A percentile compares a stretch with the other conserved stretches of the same genome.
Conservation (phyloP, 2,797 vertebrate species). For the Fundulus diaphanus region DNA sequence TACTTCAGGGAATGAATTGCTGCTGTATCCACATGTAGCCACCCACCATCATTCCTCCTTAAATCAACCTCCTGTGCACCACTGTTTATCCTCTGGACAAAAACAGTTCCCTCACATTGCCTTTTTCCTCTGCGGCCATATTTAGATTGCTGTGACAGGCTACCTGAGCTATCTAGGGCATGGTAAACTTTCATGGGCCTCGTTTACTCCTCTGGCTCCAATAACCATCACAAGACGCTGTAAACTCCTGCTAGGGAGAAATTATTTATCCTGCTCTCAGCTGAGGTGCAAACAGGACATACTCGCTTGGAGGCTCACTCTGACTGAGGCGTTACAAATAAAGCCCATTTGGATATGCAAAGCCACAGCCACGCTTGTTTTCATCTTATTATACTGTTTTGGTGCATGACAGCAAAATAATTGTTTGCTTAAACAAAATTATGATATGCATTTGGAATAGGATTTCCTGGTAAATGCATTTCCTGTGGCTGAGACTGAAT, state of each 20-base stretch:
- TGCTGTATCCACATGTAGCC: conserved; percentile 35
- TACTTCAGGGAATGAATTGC: conserved; percentile 13
- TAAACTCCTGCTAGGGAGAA: conserved; percentile 42
- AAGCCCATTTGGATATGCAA: conserved; percentile 35
- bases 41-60: conserved; percentile 48
- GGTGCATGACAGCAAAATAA: conserved; percentile 24
- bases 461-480: conserved; percentile 43
- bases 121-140: conserved; percentile 47
- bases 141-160: conserved; percentile 73
- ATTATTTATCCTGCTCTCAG: conserved; percentile 62
- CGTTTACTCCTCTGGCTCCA: conserved; percentile 72
- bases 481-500: conserved; percentile 40
- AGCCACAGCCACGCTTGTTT: conserved; percentile 16
- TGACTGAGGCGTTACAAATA: conserved; percentile 29
- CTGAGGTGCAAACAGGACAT: conserved; percentile 62
- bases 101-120: conserved; percentile 53
- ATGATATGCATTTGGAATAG: conserved; percentile 28
- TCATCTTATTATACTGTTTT: conserved; percentile 40
- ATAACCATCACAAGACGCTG: conserved; percentile 72
- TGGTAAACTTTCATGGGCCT: conserved; percentile 64
- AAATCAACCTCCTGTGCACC: conserved; percentile 59
- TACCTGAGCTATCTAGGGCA: conserved; percentile 74
- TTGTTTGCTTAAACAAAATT: conserved; percentile 14
- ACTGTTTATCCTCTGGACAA: conserved; percentile 67
- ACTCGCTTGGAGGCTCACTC: conserved; percentile 28